Evolutionary conservation across 2,797 vertebrate species (phyloP), one percentile per base, ranked within the genome.

Genomic region (Nannoperca obscura): DNA sequence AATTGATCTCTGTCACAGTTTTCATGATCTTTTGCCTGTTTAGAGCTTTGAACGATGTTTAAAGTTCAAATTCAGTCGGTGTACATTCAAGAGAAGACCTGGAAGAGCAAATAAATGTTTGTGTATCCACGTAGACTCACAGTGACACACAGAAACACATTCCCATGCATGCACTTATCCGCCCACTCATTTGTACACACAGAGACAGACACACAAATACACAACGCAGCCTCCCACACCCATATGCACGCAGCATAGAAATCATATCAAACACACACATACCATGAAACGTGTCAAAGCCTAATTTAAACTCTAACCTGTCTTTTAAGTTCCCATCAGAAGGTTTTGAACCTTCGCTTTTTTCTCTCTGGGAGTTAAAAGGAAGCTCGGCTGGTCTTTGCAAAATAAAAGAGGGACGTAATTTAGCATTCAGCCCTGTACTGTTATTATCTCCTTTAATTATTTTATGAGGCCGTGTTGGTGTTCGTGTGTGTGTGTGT

Each of bases 11-110:
- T 70, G 78, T 79, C 74, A 65, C 74, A 67, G 77, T 66, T 74
- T 83, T 74, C 74, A 70, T 74, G 76, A 89, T 89, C 68, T 82
- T 86, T 80, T 76, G 59, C 60, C 62, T 69, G 70, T 84, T 91
- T 76, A 40, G 77, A 80, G 78, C 67, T 77, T 80, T 76, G 66
- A 71, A 83, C 62, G 30, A 62, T 61, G 27, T 52, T 49, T 58
- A 89, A 92, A 93, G 89, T 91, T 94, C 89, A 91, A 70, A 88
- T 84, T 83, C 78, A 72, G 77, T 69, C 17, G 17, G n/a, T 70
- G 64, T 72, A 85, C 63, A 70, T 85, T 82, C 55, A 82, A 78
- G 63, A 78, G 63, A 13, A 81, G 76, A 79, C 80, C 68, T 60
- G 64, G 27, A 71, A 78, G 69, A 79, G 57, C 71, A 87, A 87